phyloP scores from a whole-genome alignment of 2,797 vertebrate genomes.

The Periparus ater region DNA sequence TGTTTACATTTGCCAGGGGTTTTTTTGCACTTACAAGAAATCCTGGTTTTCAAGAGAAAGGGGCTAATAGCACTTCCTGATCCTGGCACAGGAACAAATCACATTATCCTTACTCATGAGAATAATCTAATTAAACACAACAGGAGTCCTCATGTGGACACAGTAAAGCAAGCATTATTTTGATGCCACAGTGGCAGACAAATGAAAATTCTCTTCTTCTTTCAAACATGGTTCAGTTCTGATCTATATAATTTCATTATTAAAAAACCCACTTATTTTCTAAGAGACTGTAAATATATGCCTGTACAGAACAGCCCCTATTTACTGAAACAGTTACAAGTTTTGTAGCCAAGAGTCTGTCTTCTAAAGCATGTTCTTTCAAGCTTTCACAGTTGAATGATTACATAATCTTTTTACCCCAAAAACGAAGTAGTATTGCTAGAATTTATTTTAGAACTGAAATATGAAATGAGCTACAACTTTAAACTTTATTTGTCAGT shows the following conservation, averaged over 20 bases:
- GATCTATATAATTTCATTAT: background rate
- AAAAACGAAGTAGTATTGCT: background rate
- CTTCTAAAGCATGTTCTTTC: background rate
- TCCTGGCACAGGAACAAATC: slow-evolving; percentile 40
- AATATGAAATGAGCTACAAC: background rate
- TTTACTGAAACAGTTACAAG: slow-evolving; percentile 7
- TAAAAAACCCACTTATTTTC: background rate
- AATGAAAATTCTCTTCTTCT: background rate
- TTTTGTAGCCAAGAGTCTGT: background rate
- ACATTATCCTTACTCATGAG: slow-evolving; percentile 41
- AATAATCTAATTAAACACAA: slow-evolving; percentile 62
- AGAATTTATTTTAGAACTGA: background rate
- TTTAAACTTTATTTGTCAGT: background rate
- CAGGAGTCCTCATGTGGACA: slow-evolving; percentile 33
- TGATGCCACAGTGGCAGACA: background rate
- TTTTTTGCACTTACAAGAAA: slow-evolving; percentile 39
- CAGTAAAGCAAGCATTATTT: slow-evolving; percentile 29
- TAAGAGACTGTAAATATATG: background rate
- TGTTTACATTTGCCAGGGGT: background rate
- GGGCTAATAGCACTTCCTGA: slow-evolving; percentile 20
- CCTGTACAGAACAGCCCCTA: background rate
- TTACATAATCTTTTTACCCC: background rate
- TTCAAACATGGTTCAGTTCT: background rate
- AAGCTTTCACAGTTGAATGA: background rate
- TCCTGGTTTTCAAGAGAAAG: slow-evolving; percentile 1